Percentiles rank a stretch among this genome's conserved stretches.
Evolutionary conservation across 2,888 invertebrate genomes (phyloP).

Genomic region (Chelonus formosanus): DNA sequence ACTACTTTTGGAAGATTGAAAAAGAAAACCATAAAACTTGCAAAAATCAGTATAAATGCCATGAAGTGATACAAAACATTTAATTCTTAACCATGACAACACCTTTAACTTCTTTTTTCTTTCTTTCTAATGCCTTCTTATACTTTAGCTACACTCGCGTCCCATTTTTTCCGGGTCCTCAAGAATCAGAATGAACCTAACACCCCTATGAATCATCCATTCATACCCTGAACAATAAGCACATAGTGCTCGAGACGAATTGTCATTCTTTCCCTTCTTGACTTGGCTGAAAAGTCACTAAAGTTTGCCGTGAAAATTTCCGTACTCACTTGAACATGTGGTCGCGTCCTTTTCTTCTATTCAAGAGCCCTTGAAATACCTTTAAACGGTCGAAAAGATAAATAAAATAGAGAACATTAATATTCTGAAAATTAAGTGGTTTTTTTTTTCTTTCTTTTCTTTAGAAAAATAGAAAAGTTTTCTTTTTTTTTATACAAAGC

Average conservation of each 20-base stretch:
- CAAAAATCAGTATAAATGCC: not conserved
- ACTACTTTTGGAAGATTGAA: not conserved
- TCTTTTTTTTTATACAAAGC: too few relatives aligned
- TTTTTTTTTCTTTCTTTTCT: too few relatives aligned
- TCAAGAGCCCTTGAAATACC: slow-evolving; percentile 2
- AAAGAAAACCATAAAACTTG: slow-evolving; percentile 11
- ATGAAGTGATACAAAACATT: slow-evolving; percentile 3
- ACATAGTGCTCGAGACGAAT: slow-evolving; percentile 1
- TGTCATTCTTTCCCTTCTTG: slow-evolving; percentile 2
- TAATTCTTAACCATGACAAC: not conserved
- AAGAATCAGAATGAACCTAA: slow-evolving; percentile 4
- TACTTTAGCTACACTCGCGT: too few relatives aligned
- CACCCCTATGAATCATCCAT: not conserved
- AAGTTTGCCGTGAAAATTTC: too few relatives aligned
- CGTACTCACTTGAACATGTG: too few relatives aligned
- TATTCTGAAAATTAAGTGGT: too few relatives aligned
- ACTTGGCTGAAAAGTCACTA: too few relatives aligned
- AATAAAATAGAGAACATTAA: too few relatives aligned
- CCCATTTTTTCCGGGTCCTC: not conserved
- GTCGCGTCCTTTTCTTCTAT: too few relatives aligned
- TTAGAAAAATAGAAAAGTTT: too few relatives aligned
- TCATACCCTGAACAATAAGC: slow-evolving; percentile 4
- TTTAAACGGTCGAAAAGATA: not conserved
- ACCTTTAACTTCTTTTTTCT: slow-evolving; percentile 1
- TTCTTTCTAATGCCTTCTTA: too few relatives aligned